Base-by-base conservation (phyloP, 2,888 invertebrate species). In the Malachius bipustulatus region DNA sequence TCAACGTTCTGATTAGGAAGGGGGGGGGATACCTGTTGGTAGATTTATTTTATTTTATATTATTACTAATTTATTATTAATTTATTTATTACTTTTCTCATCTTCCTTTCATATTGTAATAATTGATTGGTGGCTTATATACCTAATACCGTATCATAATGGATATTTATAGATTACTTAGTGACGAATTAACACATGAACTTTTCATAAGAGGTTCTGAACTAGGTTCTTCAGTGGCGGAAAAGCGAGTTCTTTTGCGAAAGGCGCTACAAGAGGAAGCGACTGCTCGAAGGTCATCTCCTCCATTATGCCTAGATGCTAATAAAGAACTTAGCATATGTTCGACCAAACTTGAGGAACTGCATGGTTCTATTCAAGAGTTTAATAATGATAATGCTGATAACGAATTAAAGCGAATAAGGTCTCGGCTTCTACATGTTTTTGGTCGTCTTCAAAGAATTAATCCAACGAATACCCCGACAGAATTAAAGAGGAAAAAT, bases 181-280 rank as follows among this genome's bases (percentile, higher is more conserved):
- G 14, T 3, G 32, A 32, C 32, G 32, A 32, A 6, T 6, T 32
- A 3, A n/a, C 32, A 2, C 16, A 32, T 12, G 32, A 32, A 14
- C 16, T 32, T 2, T 16, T 14, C 11, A 3, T 32, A 9, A 14
- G 32, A 32, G 24, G 24, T 8, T 8, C 9, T 8, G 24, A 24
- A 9, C 8, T 8, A 24, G 24, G 24, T 24, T 8, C 8, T 8
- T 8, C 24, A 8, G 24, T 24, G 8, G 24, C 24, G 9, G 24
- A 24, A 9, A 24, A 24, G 9, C 24, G 24, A 24, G 24, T 9
- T 24, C 9, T 24, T 8, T 9, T 24, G 24, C 24, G 24, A 9
- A 9, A 24, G 9, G 24, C 24, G 8, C 24, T 24, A 8, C 9
- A 8, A 8, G 9, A 24, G 24, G 24, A 24, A 9, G 8, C 24